These are phyloP conservation scores for Carposina sasakii DNA, from an alignment of 1,140 invertebrate species.

Conservation along the genomic window DNA sequence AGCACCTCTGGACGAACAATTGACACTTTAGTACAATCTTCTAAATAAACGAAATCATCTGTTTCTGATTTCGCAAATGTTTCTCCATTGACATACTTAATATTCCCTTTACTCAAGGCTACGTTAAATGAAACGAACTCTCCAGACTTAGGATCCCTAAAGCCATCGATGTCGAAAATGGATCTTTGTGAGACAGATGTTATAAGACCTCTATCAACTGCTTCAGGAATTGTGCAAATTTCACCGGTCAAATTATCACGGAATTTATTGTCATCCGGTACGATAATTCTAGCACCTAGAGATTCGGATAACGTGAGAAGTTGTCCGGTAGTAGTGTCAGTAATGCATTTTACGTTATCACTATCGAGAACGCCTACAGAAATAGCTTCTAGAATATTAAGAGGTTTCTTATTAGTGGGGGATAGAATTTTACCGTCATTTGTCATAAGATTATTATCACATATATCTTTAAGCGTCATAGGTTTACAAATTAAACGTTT, in stretches of 20 bases:
- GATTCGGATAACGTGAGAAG: conserved; percentile 89
- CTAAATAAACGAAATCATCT: conserved; percentile 81
- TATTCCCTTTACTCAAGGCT: conserved; percentile 86
- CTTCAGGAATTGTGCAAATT: conserved; percentile 83
- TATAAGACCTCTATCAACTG: conserved; percentile 89
- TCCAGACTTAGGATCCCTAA: conserved; percentile 86
- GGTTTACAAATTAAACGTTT: conserved; percentile 89
- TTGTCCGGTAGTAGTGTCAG: conserved; percentile 84
- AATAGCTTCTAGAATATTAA: conserved; percentile 89
- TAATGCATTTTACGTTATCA: conserved; percentile 86
- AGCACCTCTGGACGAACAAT: conserved; percentile 84
- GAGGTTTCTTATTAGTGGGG: conserved; percentile 81
- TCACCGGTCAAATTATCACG: conserved; percentile 81
- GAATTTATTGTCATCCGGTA: conserved; percentile 79
- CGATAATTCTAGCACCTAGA: conserved; percentile 83
- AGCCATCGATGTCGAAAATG: conserved; percentile 93
- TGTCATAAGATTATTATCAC: conserved; percentile 86
- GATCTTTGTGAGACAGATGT: conserved; percentile 90
- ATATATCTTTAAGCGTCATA: conserved; percentile 90
- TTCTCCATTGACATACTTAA: conserved; percentile 81
- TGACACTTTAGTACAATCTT: conserved; percentile 78
- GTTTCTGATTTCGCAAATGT: conserved; percentile 84
- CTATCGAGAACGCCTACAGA: conserved; percentile 88
- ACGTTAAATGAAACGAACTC: conserved; percentile 91
- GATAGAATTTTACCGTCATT: conserved; percentile 85